A percentile compares a stretch with the other conserved stretches of the same genome.
These are phyloP conservation scores for Eristalinus aeneus DNA, from an alignment of 2,888 invertebrate genomes.

Conservation along the genomic window DNA sequence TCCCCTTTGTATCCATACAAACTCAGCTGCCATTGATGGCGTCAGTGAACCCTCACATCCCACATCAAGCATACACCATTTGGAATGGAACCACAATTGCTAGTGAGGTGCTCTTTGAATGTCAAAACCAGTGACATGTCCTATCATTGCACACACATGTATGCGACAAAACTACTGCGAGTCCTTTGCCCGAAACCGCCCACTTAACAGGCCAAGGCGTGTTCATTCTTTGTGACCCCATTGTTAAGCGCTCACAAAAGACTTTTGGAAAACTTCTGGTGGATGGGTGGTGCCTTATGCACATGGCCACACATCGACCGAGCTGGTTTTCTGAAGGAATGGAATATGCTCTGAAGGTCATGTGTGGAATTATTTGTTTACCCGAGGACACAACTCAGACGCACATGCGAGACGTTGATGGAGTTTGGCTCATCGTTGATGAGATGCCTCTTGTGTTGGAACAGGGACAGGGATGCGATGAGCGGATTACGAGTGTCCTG, in stretches of 20 bases:
- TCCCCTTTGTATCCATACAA: neutral
- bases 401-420: neutral
- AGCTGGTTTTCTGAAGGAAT: neutral
- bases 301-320: neutral
- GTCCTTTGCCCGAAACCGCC: neutral
- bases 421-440: neutral
- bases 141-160: neutral
- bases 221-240: neutral
- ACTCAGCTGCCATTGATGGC: neutral
- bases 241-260: neutral
- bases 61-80: neutral
- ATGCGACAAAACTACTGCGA: neutral
- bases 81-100: neutral
- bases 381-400: neutral
- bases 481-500: neutral
- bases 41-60: neutral
- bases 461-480: neutral
- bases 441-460: neutral
- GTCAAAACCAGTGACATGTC: constrained; percentile 22
- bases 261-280: neutral
- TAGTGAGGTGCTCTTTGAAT: constrained; percentile 13
- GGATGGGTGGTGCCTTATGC: neutral
- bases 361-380: neutral
- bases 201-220: neutral
- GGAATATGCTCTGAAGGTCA: neutral